These are phyloP conservation scores for Porites lobata DNA, from an alignment of 92 coral and sea anemone genomes.

Conservation along the genomic window DNA sequence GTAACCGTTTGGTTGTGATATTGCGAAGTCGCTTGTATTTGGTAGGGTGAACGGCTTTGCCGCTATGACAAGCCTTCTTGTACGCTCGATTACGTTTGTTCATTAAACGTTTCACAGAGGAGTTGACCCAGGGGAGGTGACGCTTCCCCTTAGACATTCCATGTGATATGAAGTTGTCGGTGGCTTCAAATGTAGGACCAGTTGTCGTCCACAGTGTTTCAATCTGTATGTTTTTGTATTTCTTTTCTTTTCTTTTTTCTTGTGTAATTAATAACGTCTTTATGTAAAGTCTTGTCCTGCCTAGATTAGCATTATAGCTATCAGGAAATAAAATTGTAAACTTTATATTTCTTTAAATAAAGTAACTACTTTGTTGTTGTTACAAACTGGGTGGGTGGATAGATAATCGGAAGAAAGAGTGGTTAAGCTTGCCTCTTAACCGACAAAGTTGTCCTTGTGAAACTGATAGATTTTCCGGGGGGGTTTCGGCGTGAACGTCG, in stretches of 20 bases:
- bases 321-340: no score
- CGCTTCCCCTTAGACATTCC: slow-evolving; percentile 40
- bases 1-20: slow-evolving; percentile 25
- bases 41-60: slow-evolving; percentile 26
- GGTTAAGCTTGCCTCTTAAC: not conserved
- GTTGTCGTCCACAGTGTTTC: slow-evolving; percentile 57
- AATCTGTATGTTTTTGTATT: not conserved
- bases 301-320: no score
- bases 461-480: not conserved
- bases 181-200: slow-evolving; percentile 53
- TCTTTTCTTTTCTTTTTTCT: no score
- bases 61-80: slow-evolving; percentile 22
- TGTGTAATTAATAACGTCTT: no score
- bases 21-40: slow-evolving; percentile 39
- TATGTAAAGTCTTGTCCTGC: no score
- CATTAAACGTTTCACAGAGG: slow-evolving; percentile 60
- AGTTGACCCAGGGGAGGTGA: slow-evolving; percentile 65
- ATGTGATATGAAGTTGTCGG: slow-evolving; percentile 37
- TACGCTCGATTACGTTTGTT: slow-evolving; percentile 66
- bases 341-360: no score
- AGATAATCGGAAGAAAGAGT: no score
- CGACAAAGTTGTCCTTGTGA: not conserved
- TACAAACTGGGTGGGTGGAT: slow-evolving; percentile 15
- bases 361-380: no score
- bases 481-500: not conserved